phyloP scores from a whole-genome alignment of 1,140 invertebrate species.

The Eurosta solidaginis region DNA sequence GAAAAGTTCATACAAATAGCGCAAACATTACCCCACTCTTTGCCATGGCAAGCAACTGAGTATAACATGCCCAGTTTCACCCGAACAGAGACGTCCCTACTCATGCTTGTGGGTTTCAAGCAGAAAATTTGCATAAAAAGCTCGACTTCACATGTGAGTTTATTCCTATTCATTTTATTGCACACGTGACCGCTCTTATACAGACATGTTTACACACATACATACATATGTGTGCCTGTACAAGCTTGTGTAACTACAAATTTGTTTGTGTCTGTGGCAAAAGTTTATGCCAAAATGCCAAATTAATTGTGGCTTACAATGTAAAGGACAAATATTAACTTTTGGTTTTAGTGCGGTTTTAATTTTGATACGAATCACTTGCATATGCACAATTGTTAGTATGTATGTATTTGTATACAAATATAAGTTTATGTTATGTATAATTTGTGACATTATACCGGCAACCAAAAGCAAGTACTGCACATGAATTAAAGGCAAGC shows the following conservation, averaged over 20 bases:
- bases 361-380: constrained; percentile 36
- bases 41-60: no score
- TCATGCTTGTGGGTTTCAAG: background rate
- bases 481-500: background rate
- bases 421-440: background rate
- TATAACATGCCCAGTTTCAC: no score
- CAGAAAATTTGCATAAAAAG: background rate
- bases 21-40: no score
- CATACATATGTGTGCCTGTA: background rate
- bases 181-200: background rate
- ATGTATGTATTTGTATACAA: background rate
- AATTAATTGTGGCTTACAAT: constrained; percentile 43
- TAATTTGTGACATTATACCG: background rate
- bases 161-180: background rate
- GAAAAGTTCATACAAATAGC: no score
- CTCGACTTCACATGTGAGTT: background rate
- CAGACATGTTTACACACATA: background rate
- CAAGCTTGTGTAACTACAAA: no score
- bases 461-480: background rate
- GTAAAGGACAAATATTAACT: constrained; percentile 42
- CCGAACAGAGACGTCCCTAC: no score
- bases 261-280: background rate
- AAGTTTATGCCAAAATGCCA: constrained; percentile 35
- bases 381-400: constrained; percentile 12
- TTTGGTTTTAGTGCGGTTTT: constrained; percentile 40